Conservation (phyloP, 2,888 invertebrate genomes). For the Callosobruchus maculatus region DNA sequence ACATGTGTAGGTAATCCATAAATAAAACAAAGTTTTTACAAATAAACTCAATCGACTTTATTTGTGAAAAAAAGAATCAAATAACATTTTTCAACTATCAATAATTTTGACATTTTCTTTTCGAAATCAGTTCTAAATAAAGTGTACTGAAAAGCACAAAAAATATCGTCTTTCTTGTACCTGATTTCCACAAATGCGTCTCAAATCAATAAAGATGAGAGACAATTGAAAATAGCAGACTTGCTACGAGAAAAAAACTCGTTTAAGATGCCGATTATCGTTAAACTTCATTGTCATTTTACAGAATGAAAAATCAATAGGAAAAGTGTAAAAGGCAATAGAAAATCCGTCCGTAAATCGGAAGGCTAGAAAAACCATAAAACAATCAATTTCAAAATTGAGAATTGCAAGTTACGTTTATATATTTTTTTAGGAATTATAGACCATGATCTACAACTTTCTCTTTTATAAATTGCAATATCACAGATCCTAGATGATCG, state of each 20-base stretch:
- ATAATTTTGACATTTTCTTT: constrained; percentile 24
- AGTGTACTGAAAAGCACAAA: constrained; percentile 1
- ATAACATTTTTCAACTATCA: constrained; percentile 23
- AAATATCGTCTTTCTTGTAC: neutral
- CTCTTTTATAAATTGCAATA: no score
- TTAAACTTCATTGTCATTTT: neutral
- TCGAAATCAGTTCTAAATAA: constrained; percentile 5
- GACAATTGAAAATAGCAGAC: neutral
- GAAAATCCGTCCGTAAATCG: neutral
- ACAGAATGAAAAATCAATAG: neutral
- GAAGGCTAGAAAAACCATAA: no score
- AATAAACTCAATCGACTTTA: constrained; percentile 32
- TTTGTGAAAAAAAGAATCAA: constrained; percentile 31
- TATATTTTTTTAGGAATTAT: neutral
- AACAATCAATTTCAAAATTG: no score
- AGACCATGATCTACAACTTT: no score
- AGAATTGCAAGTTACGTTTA: no score
- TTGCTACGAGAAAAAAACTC: neutral
- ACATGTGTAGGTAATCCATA: neutral
- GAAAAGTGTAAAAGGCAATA: neutral
- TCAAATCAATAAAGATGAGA: neutral
- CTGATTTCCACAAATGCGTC: neutral
- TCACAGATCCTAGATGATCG: no score
- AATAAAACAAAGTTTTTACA: constrained; percentile 25
- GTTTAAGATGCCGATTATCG: neutral